A percentile compares a stretch with the other conserved stretches of the same genome.
phyloP scores from a whole-genome alignment of 2,113 vertebrate species.

The Bufo gargarizans region DNA sequence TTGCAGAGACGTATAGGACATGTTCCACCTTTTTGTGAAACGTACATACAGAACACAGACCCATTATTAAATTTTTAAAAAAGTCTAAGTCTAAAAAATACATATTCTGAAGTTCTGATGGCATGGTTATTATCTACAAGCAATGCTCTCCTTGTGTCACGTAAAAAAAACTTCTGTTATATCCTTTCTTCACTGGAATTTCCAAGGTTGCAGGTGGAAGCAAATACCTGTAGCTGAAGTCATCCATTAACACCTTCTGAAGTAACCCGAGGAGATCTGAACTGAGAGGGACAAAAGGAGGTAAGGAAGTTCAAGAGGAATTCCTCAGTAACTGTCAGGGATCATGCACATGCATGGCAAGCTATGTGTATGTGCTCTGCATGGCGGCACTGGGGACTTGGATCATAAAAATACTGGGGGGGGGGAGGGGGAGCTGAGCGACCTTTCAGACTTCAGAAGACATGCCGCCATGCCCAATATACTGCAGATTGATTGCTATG shows the following conservation, averaged over 20 bases:
- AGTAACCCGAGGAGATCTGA: background rate
- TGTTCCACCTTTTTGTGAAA: too few relatives aligned
- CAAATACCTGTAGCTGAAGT: background rate
- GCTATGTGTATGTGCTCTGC: too few relatives aligned
- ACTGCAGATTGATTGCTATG: background rate
- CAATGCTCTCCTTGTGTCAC: background rate
- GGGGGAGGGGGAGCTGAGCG: too few relatives aligned
- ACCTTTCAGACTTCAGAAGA: background rate
- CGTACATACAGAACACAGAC: too few relatives aligned
- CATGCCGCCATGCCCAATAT: background rate
- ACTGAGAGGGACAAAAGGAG: background rate
- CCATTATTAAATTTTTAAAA: background rate
- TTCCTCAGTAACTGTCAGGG: background rate
- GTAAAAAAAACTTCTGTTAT: background rate
- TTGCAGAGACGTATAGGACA: too few relatives aligned
- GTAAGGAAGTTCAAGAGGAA: background rate
- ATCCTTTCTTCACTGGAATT: background rate
- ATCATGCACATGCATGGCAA: too few relatives aligned
- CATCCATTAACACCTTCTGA: background rate
- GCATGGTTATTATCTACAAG: background rate
- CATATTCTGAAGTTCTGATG: background rate
- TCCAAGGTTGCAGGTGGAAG: conserved; percentile 2
- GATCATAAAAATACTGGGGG: too few relatives aligned
- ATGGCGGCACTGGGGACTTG: too few relatives aligned
- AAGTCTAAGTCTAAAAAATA: background rate